Base-by-base conservation (phyloP, 1,140 invertebrate genomes). In the Drosophila arizonae region DNA sequence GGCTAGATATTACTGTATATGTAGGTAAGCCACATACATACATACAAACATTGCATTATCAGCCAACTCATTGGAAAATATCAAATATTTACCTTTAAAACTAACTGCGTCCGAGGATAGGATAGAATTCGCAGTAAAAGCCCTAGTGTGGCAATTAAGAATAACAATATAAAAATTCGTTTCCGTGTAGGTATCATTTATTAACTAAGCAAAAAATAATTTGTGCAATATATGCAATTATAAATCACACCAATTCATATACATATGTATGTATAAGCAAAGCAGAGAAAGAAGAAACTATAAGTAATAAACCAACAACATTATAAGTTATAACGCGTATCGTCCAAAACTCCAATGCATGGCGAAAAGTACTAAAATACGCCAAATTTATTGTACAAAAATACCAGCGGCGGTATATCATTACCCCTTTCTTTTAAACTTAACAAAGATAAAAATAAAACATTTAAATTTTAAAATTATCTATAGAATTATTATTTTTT, bases 171-270 rank as follows among this genome's bases (percentile, higher is more conserved):
- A 4, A 70, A 57, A 45, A 84, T 68, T 15, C 77, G 77, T 76
- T 80, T 80, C 33, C 77, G 72, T 69, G 66, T 70, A 36, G 62
- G 45, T 63, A 67, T 54, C 74, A 76, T 76, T 76, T 75, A 69
- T 63, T 62, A 52, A 73, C 69, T 15, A 30, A 73, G 28, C 13
- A 30, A 30, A 39, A 39, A 33, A 9, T 51, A 43, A 30, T 62
- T 64, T 70, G 67, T 70, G 71, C 71, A 73, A 45, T 73, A 57
- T 69, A 41, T 73, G 71, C 71, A 69, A 58, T 24, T 58, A 57
- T 11, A 65, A 65, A 26, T 68, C n/a, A 45, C 56, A 15, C 26
- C 46, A 62, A 15, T 17, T 36, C 57, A 54, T 33, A 51, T 60
- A 28, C 3, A n/a, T 39, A 28, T 2, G 11, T 39, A 39, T 21